Evolutionary conservation across 2,113 vertebrate species (phyloP).

Genomic region (Osmerus eperlanus): DNA sequence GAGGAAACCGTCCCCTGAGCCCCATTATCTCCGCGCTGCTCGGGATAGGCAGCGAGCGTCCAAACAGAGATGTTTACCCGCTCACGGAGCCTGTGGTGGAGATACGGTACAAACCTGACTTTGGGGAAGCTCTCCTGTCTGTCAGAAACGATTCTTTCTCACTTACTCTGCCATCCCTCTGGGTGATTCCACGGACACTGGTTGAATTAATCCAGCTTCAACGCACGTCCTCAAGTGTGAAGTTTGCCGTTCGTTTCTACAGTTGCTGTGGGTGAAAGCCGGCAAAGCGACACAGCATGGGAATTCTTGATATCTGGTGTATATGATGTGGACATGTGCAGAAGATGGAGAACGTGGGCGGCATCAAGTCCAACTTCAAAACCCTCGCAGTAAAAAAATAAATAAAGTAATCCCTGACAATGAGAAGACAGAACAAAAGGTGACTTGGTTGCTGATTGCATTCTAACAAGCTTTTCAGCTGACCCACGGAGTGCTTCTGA

Average conservation of each 20-base stretch:
- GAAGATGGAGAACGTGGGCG: too few species aligned
- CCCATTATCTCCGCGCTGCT: constrained; percentile 48
- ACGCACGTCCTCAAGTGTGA: background rate
- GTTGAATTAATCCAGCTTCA: constrained; percentile 39
- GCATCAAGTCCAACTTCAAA: too few species aligned
- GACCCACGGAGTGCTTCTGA: constrained; percentile 39
- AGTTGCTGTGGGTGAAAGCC: background rate
- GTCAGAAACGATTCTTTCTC: constrained; percentile 17
- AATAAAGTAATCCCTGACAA: background rate
- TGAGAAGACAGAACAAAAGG: constrained; percentile 11
- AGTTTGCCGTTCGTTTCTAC: background rate
- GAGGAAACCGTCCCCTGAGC: constrained; percentile 43
- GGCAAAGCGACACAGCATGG: background rate
- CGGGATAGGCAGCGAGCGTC: background rate
- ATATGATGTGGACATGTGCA: background rate
- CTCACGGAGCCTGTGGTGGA: constrained; percentile 28
- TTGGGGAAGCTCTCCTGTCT: constrained; percentile 30
- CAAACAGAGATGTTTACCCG: constrained; percentile 45
- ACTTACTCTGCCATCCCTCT: background rate
- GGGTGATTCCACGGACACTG: constrained; percentile 7
- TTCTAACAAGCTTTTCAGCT: constrained; percentile 56
- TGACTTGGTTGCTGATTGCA: constrained; percentile 46
- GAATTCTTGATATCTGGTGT: too few species aligned
- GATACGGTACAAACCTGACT: constrained; percentile 41
- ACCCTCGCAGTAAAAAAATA: too few species aligned